Evolutionary conservation across 30 jellyfish, hydroid and myxozoan species (phyloP).

Genomic region (Aurelia aurita): DNA sequence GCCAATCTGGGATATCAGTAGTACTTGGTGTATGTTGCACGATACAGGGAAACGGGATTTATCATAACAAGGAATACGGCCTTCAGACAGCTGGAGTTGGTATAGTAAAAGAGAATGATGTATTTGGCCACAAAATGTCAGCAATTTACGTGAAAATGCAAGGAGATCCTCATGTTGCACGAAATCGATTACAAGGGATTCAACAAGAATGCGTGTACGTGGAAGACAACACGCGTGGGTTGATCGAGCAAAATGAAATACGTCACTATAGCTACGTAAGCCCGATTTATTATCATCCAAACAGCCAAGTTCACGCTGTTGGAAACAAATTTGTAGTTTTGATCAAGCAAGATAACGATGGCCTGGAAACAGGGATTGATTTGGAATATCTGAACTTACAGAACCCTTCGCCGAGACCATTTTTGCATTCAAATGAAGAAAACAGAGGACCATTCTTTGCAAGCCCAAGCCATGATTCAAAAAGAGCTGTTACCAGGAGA

Average conservation of each 20-base stretch:
- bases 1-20: constrained; percentile 65
- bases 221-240: constrained; percentile 83
- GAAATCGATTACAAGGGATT: constrained; percentile 76
- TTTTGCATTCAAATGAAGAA: constrained; percentile 46
- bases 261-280: constrained; percentile 65
- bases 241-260: constrained; percentile 73
- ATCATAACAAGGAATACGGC: constrained; percentile 87
- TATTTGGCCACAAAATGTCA: constrained; percentile 73
- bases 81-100: constrained; percentile 80
- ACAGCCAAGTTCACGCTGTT: constrained; percentile 46
- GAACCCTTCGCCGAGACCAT: constrained; percentile 69
- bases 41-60: constrained; percentile 85
- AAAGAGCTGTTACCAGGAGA: constrained; percentile 19
- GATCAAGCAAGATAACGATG: constrained; percentile 59
- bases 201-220: constrained; percentile 79
- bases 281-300: constrained; percentile 45
- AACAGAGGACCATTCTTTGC: constrained; percentile 61
- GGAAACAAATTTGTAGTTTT: constrained; percentile 42
- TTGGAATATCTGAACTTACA: constrained; percentile 50
- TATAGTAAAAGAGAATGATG: constrained; percentile 67
- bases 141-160: constrained; percentile 58
- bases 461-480: constrained; percentile 29
- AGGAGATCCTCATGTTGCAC: constrained; percentile 73
- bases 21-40: constrained; percentile 83
- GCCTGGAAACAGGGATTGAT: constrained; percentile 58